Conservation (phyloP, 2,888 invertebrate species). For the Athripsodes cinereus region DNA sequence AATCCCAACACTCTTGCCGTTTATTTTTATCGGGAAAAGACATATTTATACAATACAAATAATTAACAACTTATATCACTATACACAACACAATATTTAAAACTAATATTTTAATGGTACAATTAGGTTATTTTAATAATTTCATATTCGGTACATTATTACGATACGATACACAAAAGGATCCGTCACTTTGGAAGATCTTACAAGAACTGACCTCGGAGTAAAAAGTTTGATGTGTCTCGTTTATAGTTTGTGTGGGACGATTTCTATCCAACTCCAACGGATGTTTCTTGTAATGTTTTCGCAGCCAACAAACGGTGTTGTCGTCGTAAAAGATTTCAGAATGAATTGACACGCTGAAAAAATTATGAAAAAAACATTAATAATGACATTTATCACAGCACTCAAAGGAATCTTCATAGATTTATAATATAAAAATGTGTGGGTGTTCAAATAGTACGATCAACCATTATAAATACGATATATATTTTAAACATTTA, state of each 20-base stretch:
- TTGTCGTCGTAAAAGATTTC: constrained; percentile 8
- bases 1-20: constrained; percentile 76
- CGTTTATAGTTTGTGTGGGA: background rate
- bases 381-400: no score
- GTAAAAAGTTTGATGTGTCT: background rate
- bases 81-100: background rate
- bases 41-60: constrained; percentile 44
- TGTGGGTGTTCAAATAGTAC: no score
- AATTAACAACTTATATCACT: background rate
- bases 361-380: constrained; percentile 6
- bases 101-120: background rate
- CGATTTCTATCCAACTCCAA: constrained; percentile 5
- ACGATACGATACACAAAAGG: background rate
- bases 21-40: constrained; percentile 76
- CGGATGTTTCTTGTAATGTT: constrained; percentile 10
- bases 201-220: background rate
- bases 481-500: no score
- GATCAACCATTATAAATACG: no score
- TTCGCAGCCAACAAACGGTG: constrained; percentile 9
- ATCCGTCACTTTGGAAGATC: background rate
- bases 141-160: no score
- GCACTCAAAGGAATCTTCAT: no score
- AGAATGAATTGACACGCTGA: constrained; percentile 16
- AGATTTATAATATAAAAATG: no score
- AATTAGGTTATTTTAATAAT: no score